phyloP scores from a whole-genome alignment of 2,797 vertebrate species.

The Periparus ater region DNA sequence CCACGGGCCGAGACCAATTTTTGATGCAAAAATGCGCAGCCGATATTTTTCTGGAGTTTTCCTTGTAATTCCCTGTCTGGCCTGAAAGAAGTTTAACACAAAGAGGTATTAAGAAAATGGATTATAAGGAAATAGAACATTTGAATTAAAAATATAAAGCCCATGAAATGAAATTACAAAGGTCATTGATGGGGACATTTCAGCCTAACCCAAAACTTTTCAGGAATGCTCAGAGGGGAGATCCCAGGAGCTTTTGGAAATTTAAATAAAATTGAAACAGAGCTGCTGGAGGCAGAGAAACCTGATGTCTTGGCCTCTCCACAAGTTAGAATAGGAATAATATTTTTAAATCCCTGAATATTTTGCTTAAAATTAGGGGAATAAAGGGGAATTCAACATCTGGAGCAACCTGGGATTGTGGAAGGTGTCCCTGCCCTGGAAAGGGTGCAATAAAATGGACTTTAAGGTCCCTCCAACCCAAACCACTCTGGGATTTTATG shows the following conservation, averaged over 20 bases:
- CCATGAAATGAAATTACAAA: background rate
- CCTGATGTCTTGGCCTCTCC: background rate
- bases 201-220: background rate
- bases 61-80: too few relatives aligned
- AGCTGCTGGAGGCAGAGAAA: background rate
- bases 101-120: background rate
- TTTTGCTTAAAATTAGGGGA: background rate
- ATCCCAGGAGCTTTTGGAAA: background rate
- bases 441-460: background rate
- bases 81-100: background rate
- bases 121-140: background rate
- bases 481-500: too few relatives aligned
- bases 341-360: background rate
- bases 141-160: background rate
- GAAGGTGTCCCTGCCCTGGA: background rate
- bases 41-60: background rate
- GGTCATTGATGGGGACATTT: background rate
- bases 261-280: background rate
- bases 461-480: background rate
- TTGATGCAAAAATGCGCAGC: background rate
- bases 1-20: background rate
- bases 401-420: background rate
- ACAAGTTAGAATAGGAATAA: background rate
- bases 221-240: accelerated
- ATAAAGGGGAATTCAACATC: background rate